Percentiles rank a stretch among this genome's conserved stretches.
These are phyloP conservation scores for Thereva unica DNA, from an alignment of 2,888 invertebrate genomes.

Conservation along the genomic window DNA sequence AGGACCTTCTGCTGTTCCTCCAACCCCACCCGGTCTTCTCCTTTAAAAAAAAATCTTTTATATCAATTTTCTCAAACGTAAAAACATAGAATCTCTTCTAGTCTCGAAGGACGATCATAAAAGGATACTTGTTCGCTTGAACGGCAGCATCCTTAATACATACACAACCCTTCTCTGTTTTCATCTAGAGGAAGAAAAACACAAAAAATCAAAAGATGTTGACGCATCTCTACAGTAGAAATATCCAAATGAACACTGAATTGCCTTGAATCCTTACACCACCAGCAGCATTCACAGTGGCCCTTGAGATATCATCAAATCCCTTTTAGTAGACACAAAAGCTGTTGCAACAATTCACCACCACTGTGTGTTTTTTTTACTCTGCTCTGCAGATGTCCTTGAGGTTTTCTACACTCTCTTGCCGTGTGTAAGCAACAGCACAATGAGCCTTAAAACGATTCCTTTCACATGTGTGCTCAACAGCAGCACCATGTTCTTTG, in stretches of 20 bases:
- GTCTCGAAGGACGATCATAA: conserved; percentile 25
- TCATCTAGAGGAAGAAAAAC: neutral
- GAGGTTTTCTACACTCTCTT: conserved; percentile 2
- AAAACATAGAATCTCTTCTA: no score
- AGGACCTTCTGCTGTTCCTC: no score
- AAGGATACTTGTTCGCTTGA: neutral
- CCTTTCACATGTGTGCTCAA: no score
- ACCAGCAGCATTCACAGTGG: neutral
- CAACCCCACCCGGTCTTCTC: no score
- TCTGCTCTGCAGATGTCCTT: conserved; percentile 14
- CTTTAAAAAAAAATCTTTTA: neutral
- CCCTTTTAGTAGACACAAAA: conserved; percentile 34
- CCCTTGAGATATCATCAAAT: conserved; percentile 33
- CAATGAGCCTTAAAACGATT: no score
- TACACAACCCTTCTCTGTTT: no score
- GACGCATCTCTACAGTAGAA: neutral
- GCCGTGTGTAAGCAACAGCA: no score
- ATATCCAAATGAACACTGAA: neutral
- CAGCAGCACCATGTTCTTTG: no score
- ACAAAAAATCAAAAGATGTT: conserved; percentile 1
- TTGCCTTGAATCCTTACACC: conserved; percentile 10
- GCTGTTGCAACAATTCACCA: conserved; percentile 35
- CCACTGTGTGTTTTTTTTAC: conserved; percentile 2
- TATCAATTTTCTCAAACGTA: conserved; percentile 16
- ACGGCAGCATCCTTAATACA: no score